phyloP scores from a whole-genome alignment of 1,140 invertebrate species.

The Phenacoccus solenopsis region DNA sequence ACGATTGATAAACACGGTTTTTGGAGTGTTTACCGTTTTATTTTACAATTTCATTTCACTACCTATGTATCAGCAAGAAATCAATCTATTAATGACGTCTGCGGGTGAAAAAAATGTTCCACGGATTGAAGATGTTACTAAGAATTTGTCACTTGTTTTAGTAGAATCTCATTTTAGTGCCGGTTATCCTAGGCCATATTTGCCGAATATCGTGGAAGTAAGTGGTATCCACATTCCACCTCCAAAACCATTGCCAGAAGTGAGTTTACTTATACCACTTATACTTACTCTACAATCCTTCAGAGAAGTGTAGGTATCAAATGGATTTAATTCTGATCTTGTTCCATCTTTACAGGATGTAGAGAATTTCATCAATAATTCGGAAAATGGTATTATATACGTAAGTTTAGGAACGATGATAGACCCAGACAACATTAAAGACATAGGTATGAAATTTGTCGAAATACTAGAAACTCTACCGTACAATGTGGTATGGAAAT shows the following conservation, averaged over 20 bases:
- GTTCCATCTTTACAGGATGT: not conserved
- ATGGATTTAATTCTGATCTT: not conserved
- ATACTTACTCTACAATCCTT: not conserved
- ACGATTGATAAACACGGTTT: not conserved
- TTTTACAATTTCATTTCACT: not conserved
- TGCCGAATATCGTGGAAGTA: slow-evolving; percentile 42
- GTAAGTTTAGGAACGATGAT: not conserved
- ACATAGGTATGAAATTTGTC: not conserved
- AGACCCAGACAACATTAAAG: not conserved
- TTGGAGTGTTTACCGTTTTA: not conserved
- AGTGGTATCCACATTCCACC: slow-evolving; percentile 42
- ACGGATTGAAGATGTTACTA: slow-evolving; percentile 25
- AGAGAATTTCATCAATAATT: not conserved
- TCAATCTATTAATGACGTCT: not conserved
- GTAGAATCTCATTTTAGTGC: slow-evolving; percentile 42
- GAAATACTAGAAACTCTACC: not conserved
- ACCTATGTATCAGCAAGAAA: not conserved
- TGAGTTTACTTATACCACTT: slow-evolving; percentile 28
- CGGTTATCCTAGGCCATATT: slow-evolving; percentile 35
- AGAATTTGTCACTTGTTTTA: slow-evolving; percentile 35
- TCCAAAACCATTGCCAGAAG: slow-evolving; percentile 29
- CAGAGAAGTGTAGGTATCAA: not conserved
- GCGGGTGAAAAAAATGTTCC: not conserved
- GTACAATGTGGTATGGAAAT: slow-evolving; percentile 50
- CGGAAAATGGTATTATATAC: not conserved